Conservation (phyloP, 2,797 vertebrate species). For the Odontamblyopus rebecca region DNA sequence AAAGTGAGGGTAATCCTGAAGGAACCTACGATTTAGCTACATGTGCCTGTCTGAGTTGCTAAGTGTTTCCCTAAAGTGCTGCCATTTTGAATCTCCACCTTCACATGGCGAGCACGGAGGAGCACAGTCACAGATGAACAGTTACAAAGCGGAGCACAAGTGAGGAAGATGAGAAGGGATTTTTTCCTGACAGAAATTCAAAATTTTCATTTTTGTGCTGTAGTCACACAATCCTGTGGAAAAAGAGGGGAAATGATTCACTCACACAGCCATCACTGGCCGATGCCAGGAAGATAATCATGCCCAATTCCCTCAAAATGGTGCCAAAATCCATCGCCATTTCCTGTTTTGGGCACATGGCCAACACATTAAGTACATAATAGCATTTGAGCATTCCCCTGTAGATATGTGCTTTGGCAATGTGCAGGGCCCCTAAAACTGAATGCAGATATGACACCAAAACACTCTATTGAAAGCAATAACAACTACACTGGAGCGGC, state of each 20-base stretch:
- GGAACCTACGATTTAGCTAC: constrained; percentile 17
- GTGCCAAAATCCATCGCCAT: constrained; percentile 67
- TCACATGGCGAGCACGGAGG: constrained; percentile 26
- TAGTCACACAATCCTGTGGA: constrained; percentile 37
- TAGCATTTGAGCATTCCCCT: constrained; percentile 68
- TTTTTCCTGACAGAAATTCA: constrained; percentile 44
- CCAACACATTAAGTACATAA: constrained; percentile 71
- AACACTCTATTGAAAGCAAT: constrained; percentile 61
- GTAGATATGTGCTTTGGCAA: constrained; percentile 64
- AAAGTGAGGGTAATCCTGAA: constrained; percentile 1
- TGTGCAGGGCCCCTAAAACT: constrained; percentile 46
- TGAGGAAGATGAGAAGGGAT: constrained; percentile 48
- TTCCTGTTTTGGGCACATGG: constrained; percentile 63
- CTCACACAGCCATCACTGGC: constrained; percentile 49
- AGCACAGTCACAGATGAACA: constrained; percentile 24
- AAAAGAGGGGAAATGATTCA: constrained; percentile 47
- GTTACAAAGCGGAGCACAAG: constrained; percentile 31
- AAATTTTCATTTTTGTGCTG: constrained; percentile 41
- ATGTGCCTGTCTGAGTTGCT: constrained; percentile 12
- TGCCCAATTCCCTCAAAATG: constrained; percentile 53
- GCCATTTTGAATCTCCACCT: constrained; percentile 48
- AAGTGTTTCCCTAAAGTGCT: constrained; percentile 35
- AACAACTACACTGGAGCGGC: constrained; percentile 58
- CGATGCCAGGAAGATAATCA: constrained; percentile 71
- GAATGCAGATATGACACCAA: constrained; percentile 56